These are phyloP conservation scores for Columba guinea DNA, from an alignment of 2,797 vertebrate genomes.

Conservation along the genomic window DNA sequence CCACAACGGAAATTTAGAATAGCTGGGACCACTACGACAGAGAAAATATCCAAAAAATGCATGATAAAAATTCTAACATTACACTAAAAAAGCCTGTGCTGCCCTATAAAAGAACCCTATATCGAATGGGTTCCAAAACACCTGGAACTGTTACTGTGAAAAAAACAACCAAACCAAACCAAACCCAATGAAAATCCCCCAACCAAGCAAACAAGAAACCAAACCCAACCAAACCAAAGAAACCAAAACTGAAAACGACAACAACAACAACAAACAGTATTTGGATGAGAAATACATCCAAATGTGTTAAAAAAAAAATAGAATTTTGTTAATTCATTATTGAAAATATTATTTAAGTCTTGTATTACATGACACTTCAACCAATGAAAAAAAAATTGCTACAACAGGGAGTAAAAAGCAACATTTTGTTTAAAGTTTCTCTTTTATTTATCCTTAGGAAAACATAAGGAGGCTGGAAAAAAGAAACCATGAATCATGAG, in stretches of 20 bases:
- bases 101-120: not conserved
- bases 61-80: not conserved
- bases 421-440: not conserved
- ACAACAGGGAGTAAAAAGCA: not conserved
- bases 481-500: conserved; percentile 5
- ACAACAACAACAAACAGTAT: not conserved
- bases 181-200: too few relatives aligned
- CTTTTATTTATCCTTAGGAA: not conserved
- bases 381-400: not conserved
- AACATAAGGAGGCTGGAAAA: not conserved
- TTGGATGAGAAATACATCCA: not conserved
- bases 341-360: not conserved
- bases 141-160: not conserved
- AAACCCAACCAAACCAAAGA: too few relatives aligned
- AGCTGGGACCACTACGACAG: not conserved
- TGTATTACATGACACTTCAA: not conserved
- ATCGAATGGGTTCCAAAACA: not conserved
- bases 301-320: not conserved
- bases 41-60: conserved; percentile 54
- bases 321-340: not conserved
- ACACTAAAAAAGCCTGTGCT: not conserved
- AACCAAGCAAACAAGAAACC: too few relatives aligned
- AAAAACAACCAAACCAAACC: too few relatives aligned
- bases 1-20: conserved; percentile 52
- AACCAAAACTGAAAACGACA: too few relatives aligned